phyloP scores from a whole-genome alignment of 2,888 invertebrate species.

The Pyrgus malvae region DNA sequence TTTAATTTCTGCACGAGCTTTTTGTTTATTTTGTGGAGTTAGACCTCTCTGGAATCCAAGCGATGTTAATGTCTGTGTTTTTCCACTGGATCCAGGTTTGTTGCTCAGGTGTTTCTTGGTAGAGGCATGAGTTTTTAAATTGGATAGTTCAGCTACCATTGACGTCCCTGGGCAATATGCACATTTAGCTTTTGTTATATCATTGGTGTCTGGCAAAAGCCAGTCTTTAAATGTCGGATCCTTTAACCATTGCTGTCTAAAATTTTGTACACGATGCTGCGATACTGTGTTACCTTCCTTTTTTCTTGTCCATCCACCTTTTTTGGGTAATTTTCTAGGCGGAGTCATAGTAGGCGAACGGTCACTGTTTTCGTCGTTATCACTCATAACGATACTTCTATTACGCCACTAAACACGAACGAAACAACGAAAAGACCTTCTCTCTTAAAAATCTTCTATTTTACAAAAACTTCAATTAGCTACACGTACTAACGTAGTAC shows the following conservation, averaged over 20 bases:
- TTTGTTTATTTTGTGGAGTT: no score
- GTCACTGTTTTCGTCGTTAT: neutral
- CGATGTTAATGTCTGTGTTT: slow-evolving; percentile 31
- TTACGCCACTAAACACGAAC: neutral
- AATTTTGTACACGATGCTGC: slow-evolving; percentile 29
- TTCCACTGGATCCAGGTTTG: slow-evolving; percentile 31
- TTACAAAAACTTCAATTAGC: no score
- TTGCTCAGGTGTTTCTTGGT: slow-evolving; percentile 29
- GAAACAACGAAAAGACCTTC: no score
- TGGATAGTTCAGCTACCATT: slow-evolving; percentile 31
- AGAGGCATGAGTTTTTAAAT: slow-evolving; percentile 24
- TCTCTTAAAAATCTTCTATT: no score
- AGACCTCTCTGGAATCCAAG: no score
- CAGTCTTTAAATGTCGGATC: neutral
- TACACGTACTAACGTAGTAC: no score
- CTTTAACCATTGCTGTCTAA: slow-evolving; percentile 7
- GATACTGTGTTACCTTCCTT: slow-evolving; percentile 26
- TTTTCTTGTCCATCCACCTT: slow-evolving; percentile 29
- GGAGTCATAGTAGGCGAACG: slow-evolving; percentile 23
- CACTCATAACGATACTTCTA: neutral
- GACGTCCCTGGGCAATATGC: neutral
- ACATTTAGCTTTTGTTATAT: no score
- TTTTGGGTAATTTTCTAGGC: slow-evolving; percentile 30
- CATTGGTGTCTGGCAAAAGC: no score
- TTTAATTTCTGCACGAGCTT: no score